phyloP scores from a whole-genome alignment of 2,888 invertebrate genomes.

The Sphinx pinastri region DNA sequence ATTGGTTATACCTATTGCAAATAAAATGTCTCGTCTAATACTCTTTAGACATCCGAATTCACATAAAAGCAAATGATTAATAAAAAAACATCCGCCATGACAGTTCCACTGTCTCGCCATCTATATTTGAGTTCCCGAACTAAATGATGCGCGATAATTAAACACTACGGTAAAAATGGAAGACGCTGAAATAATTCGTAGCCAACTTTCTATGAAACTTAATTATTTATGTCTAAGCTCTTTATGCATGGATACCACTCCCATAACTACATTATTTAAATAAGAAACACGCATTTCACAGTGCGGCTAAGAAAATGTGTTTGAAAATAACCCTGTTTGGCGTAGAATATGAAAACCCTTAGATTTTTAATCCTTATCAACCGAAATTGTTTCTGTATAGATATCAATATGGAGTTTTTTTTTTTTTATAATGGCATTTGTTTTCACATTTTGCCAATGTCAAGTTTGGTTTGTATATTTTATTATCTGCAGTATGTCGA shows the following conservation, averaged over 20 bases:
- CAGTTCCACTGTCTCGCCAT: constrained; percentile 27
- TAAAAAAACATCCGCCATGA: constrained; percentile 29
- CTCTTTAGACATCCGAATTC: background rate
- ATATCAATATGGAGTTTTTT: background rate
- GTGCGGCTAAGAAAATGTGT: constrained; percentile 20
- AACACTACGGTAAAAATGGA: constrained; percentile 70
- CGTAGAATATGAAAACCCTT: background rate
- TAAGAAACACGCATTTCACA: constrained; percentile 28
- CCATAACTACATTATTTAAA: constrained; percentile 27
- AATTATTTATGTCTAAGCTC: constrained; percentile 64
- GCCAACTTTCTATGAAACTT: constrained; percentile 75
- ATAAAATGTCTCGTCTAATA: background rate
- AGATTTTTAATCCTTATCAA: background rate
- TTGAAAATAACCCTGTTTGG: background rate
- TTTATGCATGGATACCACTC: constrained; percentile 51
- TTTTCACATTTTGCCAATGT: too few species aligned
- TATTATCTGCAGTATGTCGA: too few species aligned
- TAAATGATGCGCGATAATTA: constrained; percentile 32
- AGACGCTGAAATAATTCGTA: constrained; percentile 83
- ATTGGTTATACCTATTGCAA: background rate
- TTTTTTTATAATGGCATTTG: too few species aligned
- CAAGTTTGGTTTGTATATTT: too few species aligned
- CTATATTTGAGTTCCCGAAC: constrained; percentile 29
- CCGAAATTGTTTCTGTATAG: background rate
- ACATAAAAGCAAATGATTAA: constrained; percentile 30